Conservation (phyloP, 2,113 vertebrate species). For the Triplophysa dalaica region DNA sequence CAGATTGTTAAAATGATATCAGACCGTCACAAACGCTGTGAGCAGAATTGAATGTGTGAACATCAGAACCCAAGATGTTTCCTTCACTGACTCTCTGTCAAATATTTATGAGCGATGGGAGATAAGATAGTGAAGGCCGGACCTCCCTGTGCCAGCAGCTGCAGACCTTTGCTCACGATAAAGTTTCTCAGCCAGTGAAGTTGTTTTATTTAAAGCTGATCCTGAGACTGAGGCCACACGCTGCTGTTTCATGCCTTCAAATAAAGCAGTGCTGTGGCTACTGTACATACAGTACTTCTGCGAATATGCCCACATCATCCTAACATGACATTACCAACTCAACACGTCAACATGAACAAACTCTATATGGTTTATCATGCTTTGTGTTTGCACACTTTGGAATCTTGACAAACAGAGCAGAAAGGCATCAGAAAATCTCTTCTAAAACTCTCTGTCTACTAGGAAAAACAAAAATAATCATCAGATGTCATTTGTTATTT, state of each 20-base stretch:
- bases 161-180: conserved; percentile 82
- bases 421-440: too few species aligned
- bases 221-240: conserved; percentile 53
- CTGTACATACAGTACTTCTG: not conserved
- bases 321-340: too few species aligned
- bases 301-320: too few species aligned
- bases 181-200: conserved; percentile 68
- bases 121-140: conserved; percentile 77
- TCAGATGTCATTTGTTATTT: not conserved
- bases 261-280: not conserved
- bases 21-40: not conserved
- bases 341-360: too few species aligned
- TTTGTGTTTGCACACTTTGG: too few species aligned
- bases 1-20: conserved; percentile 5
- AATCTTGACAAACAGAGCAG: too few species aligned
- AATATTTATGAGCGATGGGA: conserved; percentile 80
- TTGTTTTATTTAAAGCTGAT: conserved; percentile 74
- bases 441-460: too few species aligned
- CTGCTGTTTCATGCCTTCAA: not conserved
- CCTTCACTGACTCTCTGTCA: conserved; percentile 59
- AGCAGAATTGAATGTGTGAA: conserved; percentile 16
- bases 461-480: too few species aligned
- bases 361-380: too few species aligned
- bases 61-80: conserved; percentile 17
- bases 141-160: conserved; percentile 77